phyloP scores from a whole-genome alignment of 30 jellyfish, hydroid and myxozoan species.

The Hydractinia symbiolongicarpus region DNA sequence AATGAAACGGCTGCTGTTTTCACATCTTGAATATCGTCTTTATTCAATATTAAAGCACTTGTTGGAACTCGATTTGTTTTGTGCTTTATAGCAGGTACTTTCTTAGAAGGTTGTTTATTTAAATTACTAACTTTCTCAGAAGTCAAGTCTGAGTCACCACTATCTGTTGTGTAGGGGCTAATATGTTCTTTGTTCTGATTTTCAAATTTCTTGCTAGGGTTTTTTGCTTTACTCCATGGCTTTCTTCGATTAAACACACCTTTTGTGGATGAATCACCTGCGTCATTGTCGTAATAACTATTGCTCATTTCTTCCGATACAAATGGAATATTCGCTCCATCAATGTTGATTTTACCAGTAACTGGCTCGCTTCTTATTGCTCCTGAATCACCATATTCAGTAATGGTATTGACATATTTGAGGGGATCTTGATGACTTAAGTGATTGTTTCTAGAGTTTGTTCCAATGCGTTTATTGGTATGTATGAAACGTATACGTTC shows the following conservation, averaged over 20 bases:
- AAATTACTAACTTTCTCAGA: neutral
- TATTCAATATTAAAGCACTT: neutral
- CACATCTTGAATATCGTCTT: no score
- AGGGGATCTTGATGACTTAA: neutral
- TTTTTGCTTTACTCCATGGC: no score
- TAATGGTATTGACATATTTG: neutral
- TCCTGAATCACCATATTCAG: conserved; percentile 10
- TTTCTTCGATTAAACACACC: neutral
- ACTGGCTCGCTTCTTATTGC: neutral
- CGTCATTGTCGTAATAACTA: neutral
- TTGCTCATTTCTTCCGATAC: conserved; percentile 1
- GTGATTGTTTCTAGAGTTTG: neutral
- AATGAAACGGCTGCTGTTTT: neutral
- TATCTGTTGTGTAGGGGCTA: neutral
- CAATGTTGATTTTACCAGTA: conserved; percentile 4
- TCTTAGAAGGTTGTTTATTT: neutral
- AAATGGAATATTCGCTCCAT: conserved; percentile 10
- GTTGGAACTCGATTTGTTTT: neutral
- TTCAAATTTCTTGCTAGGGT: conserved; percentile 10
- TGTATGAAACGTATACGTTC: conserved; percentile 11
- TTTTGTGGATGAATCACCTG: neutral
- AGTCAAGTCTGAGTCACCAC: neutral
- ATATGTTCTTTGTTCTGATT: neutral
- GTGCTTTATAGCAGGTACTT: neutral
- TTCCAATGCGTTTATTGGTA: neutral